Conservation (phyloP, 2,797 vertebrate species). For the Leptatherina wallacei region DNA sequence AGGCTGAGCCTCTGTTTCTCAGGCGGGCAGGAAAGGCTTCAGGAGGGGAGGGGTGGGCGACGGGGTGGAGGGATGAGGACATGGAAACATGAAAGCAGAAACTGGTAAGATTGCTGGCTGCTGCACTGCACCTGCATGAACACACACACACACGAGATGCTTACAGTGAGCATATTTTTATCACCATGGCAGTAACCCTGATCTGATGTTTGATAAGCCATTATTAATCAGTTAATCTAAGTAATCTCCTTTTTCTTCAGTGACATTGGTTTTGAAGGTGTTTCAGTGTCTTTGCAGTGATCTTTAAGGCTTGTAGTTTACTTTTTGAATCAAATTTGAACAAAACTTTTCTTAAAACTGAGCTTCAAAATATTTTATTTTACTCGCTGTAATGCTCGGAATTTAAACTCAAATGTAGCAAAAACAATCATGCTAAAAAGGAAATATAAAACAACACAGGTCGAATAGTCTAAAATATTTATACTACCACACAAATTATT, state of each 20-base stretch:
- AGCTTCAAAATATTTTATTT: neutral
- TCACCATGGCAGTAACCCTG: constrained; percentile 69
- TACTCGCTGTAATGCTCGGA: neutral
- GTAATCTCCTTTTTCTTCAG: neutral
- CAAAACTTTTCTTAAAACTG: neutral
- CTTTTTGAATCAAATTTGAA: neutral
- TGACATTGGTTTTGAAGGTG: neutral
- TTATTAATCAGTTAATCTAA: constrained; percentile 21
- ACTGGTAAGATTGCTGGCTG: constrained; percentile 31
- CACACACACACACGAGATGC: constrained; percentile 42
- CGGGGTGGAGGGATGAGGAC: constrained; percentile 69
- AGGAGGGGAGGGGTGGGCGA: constrained; percentile 51
- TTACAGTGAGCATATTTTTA: constrained; percentile 38
- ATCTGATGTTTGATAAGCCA: constrained; percentile 23
- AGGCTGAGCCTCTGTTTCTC: constrained; percentile 63
- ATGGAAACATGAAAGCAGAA: constrained; percentile 74
- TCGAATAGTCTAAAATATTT: no score
- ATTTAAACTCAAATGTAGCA: neutral
- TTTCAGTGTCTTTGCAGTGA: neutral
- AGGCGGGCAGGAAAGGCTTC: constrained; percentile 65
- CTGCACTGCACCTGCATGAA: constrained; percentile 38
- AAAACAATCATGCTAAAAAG: neutral
- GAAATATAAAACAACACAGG: neutral
- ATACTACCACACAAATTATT: no score
- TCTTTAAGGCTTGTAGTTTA: neutral